Evolutionary conservation across 2,888 invertebrate genomes (phyloP).

Genomic region (Melieria crassipennis): DNA sequence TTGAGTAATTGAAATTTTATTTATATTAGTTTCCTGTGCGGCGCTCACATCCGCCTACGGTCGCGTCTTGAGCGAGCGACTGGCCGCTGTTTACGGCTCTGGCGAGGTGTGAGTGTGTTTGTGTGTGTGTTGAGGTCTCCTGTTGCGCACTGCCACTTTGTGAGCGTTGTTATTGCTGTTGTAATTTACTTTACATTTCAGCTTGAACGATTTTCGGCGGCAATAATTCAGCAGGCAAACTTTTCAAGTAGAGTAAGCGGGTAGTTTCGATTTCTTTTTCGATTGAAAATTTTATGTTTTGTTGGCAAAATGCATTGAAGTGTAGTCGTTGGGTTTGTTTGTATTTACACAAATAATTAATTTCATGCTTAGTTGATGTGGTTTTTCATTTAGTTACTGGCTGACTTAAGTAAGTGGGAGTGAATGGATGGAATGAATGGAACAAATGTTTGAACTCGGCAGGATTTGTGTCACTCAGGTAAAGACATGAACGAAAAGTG

Average conservation of each 20-base stretch:
- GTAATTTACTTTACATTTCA: slow-evolving; percentile 28
- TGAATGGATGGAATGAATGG: not conserved
- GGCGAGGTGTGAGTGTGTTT: not conserved
- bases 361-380: slow-evolving; percentile 16
- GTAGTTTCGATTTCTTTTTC: not conserved
- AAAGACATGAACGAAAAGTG: no score
- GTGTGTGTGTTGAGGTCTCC: not conserved
- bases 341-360: slow-evolving; percentile 28
- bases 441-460: not conserved
- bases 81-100: not conserved
- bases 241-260: no score
- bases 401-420: not conserved
- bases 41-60: no score
- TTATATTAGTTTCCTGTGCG: slow-evolving; percentile 62
- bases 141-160: not conserved
- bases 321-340: slow-evolving; percentile 4
- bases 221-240: not conserved
- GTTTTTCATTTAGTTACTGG: not conserved
- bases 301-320: not conserved
- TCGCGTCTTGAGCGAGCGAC: no score
- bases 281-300: not conserved
- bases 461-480: no score
- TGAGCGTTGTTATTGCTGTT: slow-evolving; percentile 8
- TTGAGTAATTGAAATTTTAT: slow-evolving; percentile 67
- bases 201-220: slow-evolving; percentile 23